Evolutionary conservation across 1,140 invertebrate species (phyloP), one percentile per base, ranked within the genome.

Genomic region (Musca domestica): DNA sequence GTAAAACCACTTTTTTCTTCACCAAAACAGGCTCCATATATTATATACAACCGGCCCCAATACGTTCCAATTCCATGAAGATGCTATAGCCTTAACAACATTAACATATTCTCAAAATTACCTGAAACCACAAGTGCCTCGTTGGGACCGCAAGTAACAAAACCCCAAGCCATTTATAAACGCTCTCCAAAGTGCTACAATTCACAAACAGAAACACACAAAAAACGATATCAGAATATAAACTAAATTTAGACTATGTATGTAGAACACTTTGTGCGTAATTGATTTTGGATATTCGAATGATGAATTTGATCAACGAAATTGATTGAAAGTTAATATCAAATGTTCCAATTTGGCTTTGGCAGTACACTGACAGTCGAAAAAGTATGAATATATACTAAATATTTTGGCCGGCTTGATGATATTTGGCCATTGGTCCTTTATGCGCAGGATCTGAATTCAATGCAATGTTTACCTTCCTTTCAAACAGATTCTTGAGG

Each of bases 61-160:
- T n/a, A n/a, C n/a, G n/a, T n/a, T n/a, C n/a, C 27, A 30, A 30
- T 30, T 30, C 27, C 3, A 4, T 30, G 27, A 30, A 30, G 27
- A 30, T 30, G 9, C 27, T 30, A 30, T 9, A 30, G 27, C 10
- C 34, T 58, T 15, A 19, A 41, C 25, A 61, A 41, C 15, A 27
- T 19, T 61, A 30, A 15, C 17, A 10, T 14, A 23, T 41, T 41
- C 34, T 12, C 6, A 41, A 41, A 4, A 3, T 63, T 41, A 97
- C 96, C 96, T 85, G 95, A 98, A 71, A 98, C 94, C 25, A 98
- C 95, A 64, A 98, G 86, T 27, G 96, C 96, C 84, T 98, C 95
- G 81, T 98, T 98, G 3, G 96, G 96, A 46, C 96, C 96, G 83
- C 96, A 98, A 69, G 94, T 96, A 69, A 98, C 95, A 84, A 98